Base-by-base conservation (phyloP, 2,888 invertebrate genomes). In the Agrochola circellaris region DNA sequence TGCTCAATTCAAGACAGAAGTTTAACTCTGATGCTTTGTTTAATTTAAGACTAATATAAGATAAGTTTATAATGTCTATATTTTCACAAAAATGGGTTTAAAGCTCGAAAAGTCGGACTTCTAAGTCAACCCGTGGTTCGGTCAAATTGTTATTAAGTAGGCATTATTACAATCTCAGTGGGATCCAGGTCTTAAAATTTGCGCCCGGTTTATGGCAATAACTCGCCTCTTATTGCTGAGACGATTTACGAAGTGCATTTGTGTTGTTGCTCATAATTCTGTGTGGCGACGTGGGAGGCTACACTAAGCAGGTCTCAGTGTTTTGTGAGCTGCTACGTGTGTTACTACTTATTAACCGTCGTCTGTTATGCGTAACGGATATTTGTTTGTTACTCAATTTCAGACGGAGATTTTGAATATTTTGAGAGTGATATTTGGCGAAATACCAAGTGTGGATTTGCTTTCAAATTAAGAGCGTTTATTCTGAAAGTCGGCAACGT, bases 231-330 rank as follows among this genome's bases (percentile, higher is more conserved):
- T 34, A 17, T 26, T 60, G 60, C 78, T 51, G 64, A 66, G 45
- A 73, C 38, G 45, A 79, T 73, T 73, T 80, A 80, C 65, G 73
- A 54, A 73, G 73, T 73, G 66, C 61, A 79, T 79, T 4, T 45
- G 80, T 80, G 51, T 72, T 72, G 79, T 23, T 45, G 26, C 51
- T 81, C 75, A 75, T 75, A 81, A 75, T 80, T 75, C 69, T 56
- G 30, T 30, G 42, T 11, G 20, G 45, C 6, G 7, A 68, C 34
- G 54, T 62, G 23, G 54, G 30, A 66, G 13, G 20, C 42, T 77
- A 42, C 48, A 60, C 81, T 73, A 48, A 73, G 79, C 66, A 45
- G 34, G 60, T 38, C 48, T 56, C 23, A 58, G 64, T 80, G 61
- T 61, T 79, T 60, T 54, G 54, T 66, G 54, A 79, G 38, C n/a